Percentiles rank a stretch among this genome's conserved stretches.
phyloP scores from a whole-genome alignment of 2,888 invertebrate genomes.

The Calephelis perditalis region DNA sequence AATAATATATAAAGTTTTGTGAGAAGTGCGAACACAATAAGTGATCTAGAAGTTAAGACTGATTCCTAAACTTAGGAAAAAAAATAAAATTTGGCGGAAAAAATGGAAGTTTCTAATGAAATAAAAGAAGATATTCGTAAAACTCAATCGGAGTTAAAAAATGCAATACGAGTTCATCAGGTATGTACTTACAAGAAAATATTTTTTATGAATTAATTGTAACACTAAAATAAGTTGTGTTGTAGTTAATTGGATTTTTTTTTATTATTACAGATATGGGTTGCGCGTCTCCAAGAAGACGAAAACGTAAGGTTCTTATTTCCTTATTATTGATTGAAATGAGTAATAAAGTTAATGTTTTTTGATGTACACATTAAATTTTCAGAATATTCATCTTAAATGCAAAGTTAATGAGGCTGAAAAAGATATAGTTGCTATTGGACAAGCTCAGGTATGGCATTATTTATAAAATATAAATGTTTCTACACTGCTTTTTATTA shows the following conservation, averaged over 20 bases:
- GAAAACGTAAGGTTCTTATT: conserved; percentile 57
- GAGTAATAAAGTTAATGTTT: conserved; percentile 7
- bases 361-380: conserved; percentile 16
- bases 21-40: conserved; percentile 12
- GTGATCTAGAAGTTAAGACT: not conserved
- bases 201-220: not conserved
- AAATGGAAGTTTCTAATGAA: conserved; percentile 80
- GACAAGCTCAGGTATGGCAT: conserved; percentile 77
- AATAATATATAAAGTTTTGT: not conserved
- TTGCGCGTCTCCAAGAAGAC: conserved; percentile 75
- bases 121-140: conserved; percentile 79
- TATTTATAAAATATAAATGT: conserved; percentile 4
- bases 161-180: conserved; percentile 81
- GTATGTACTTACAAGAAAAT: conserved; percentile 40
- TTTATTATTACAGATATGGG: conserved; percentile 67
- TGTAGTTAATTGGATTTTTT: conserved; percentile 22
- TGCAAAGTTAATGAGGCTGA: conserved; percentile 78
- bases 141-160: conserved; percentile 79
- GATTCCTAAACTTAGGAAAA: not conserved
- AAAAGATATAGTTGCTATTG: conserved; percentile 76
- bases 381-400: conserved; percentile 71
- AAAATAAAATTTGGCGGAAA: not conserved
- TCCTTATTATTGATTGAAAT: conserved; percentile 12
- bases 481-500: conserved; percentile 4
- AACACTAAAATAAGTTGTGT: not conserved